Evolutionary conservation across 2,888 invertebrate species (phyloP).

Genomic region (Julus scandinavius): DNA sequence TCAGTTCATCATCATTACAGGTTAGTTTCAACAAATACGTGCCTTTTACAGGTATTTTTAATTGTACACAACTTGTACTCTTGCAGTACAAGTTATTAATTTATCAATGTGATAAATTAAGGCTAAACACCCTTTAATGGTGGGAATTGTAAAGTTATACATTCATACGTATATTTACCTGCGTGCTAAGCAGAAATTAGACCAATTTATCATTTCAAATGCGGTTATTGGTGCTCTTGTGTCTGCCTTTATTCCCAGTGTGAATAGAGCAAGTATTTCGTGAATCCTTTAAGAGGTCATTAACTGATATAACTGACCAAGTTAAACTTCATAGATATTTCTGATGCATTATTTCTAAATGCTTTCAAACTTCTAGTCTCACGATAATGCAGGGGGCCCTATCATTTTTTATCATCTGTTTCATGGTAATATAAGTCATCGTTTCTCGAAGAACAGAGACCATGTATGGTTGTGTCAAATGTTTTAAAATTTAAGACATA

Average conservation of each 20-base stretch:
- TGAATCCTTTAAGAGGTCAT: background rate
- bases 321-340: background rate
- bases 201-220: slow-evolving; percentile 4
- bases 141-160: background rate
- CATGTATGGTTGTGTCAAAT: no score
- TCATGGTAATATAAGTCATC: no score
- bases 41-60: background rate
- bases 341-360: background rate
- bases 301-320: background rate
- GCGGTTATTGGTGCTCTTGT: background rate
- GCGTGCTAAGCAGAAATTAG: background rate
- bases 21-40: background rate
- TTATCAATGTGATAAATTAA: background rate
- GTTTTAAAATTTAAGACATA: no score
- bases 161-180: background rate
- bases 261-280: background rate
- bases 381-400: background rate
- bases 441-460: no score
- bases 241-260: background rate
- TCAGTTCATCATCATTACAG: background rate
- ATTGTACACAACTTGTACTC: background rate
- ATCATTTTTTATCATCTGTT: no score
- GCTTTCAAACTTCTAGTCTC: background rate
- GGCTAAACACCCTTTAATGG: background rate
- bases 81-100: background rate